Evolutionary conservation across 2,113 vertebrate genomes (phyloP), one percentile per base, ranked within the genome.

Genomic region (Leptobrachium ailaonicum): DNA sequence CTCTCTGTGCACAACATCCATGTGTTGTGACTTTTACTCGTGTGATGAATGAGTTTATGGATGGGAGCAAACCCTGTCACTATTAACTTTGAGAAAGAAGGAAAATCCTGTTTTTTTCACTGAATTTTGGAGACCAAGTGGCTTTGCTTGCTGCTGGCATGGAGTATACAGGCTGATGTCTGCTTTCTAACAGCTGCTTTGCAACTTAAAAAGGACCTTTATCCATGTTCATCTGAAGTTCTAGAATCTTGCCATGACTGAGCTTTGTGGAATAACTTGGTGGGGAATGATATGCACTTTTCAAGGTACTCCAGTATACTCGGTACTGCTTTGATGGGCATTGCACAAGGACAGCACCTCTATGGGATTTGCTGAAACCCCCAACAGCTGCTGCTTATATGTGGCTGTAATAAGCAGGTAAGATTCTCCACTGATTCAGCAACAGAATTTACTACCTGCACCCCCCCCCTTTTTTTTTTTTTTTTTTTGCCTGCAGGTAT

Each of bases 341-440:
- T 50, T 50, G 47, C n/a, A 47, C 14, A 80, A 56, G 44, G 20
- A 41, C 58, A 45, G 10, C 64, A 60, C 68, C 67, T 80, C 44
- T 73, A 45, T 73, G 41, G 79, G 79, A 69, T 74, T 74, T 32
- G 47, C 41, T 80, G 69, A 14, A 53, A 44, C 41, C 5, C 56
- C 63, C 60, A 32, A 14, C 40, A 32, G 2, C 32, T 79, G 32
- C 14, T 44, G 60, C 71, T 67, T 47, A 71, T 44, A 13, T 68
- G 76, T 78, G 2, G 40, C 69, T 58, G 41, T 50, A 41, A 71
- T 67, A 78, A 47, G 45, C 63, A 78, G 76, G 76, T 78, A 78
- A 78, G 76, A 47, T 50, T 32, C 20, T 32, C 20, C 20, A 32
- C 20, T 32, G 20, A 32, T 32, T 32, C 20, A n/a, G n/a, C n/a